Evolutionary conservation across 1,140 invertebrate genomes (phyloP).

Genomic region (Drosophila chauvacae): DNA sequence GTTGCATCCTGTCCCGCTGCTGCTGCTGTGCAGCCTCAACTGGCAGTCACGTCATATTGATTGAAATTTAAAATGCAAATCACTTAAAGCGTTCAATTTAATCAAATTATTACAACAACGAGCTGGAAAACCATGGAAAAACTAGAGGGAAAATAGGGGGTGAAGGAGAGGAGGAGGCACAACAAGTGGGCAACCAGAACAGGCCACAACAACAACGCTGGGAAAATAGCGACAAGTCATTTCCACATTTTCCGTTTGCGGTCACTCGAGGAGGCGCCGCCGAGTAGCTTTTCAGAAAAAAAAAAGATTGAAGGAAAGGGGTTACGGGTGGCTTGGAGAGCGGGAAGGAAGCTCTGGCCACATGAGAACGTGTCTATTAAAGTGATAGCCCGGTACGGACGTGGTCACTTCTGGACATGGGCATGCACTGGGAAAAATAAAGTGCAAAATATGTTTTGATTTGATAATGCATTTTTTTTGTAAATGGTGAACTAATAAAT

Average conservation of each 20-base stretch:
- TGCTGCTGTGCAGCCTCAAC: constrained; percentile 39
- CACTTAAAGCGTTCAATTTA: constrained; percentile 82
- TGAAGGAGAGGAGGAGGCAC: neutral
- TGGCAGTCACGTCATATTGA: constrained; percentile 71
- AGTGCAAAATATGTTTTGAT: neutral
- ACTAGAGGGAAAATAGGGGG: neutral
- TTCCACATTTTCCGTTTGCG: constrained; percentile 71
- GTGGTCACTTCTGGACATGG: constrained; percentile 50
- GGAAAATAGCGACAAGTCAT: constrained; percentile 63
- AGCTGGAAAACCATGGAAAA: constrained; percentile 26
- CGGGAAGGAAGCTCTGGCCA: constrained; percentile 27
- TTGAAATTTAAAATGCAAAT: constrained; percentile 83
- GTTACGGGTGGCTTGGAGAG: constrained; percentile 3
- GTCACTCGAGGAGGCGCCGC: constrained; percentile 55
- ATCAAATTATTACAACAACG: constrained; percentile 79
- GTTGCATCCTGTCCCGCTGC: constrained; percentile 34
- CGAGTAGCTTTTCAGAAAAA: constrained; percentile 30
- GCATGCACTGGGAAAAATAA: constrained; percentile 7
- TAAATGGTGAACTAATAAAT: too few species aligned
- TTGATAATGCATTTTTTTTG: too few species aligned
- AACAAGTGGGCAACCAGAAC: constrained; percentile 24
- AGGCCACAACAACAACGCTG: constrained; percentile 22
- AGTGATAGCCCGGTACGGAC: constrained; percentile 42
- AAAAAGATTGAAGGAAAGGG: neutral
- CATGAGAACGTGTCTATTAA: constrained; percentile 61